Base-by-base conservation (phyloP, 2,888 invertebrate species). In the Zhengitettix transpicula region DNA sequence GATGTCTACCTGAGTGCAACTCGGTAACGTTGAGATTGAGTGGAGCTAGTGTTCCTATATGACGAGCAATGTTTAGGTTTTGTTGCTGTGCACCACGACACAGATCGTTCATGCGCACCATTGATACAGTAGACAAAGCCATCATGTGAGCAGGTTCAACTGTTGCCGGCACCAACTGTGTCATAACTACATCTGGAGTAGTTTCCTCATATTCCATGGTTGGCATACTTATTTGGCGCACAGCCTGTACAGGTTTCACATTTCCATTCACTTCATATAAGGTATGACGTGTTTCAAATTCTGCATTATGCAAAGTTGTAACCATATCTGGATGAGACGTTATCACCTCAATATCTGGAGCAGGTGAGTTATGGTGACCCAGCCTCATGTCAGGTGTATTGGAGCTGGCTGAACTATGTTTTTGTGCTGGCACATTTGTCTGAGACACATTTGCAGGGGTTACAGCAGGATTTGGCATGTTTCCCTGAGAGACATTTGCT, bases 11-110 rank as follows among this genome's bases (percentile, higher is more conserved):
- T 9, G 60, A 54, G 10, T 63, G 63, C 16, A 63, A 55, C 55
- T 63, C 63, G 8, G 63, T 61, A 9, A 63, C 61, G 47, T 63
- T 63, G 10, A 63, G 56, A 57, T 63, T 63, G 15, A 63, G 57
- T 2, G 63, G 63, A 12, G 63, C 55, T 8, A 63, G 52, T 12
- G 57, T 40, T 14, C 53, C 58, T 12, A 61, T n/a, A 14, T 54
- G 56, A 0, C 63, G 59, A 9, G 61, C 41, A 16, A 59, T 57
- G 28, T 59, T 61, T 42, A 58, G 42, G n/a, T 52, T 58, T 14
- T 40, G 17, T 12, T 14, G 28, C 14, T 47, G 47, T 12, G 57
- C 40, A 44, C 12, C 54, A 54, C 54, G 17, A 10, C 15, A 11
- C n/a, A 15, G 28, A 17, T 54, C 58, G 14, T n/a, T 14, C 40